Evolutionary conservation across 2,888 invertebrate genomes (phyloP), one percentile per base, ranked within the genome.

Genomic region (Nomada fabriciana): DNA sequence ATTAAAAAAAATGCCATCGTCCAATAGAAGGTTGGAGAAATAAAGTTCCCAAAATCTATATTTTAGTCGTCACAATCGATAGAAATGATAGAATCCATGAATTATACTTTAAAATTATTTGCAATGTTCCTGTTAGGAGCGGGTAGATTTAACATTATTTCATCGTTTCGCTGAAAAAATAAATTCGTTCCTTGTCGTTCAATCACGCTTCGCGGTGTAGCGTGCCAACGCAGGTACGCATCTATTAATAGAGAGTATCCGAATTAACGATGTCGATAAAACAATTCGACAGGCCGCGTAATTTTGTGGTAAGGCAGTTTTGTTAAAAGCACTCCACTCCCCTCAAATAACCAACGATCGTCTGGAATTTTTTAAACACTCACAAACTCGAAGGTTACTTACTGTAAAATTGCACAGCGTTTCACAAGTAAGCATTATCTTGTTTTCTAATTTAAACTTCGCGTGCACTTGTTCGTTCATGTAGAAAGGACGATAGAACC

Each of bases 221-320:
- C 52, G 20, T 60, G 42, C 42, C 47, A n/a, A 65, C 52, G 63
- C 75, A 73, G 63, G 65, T 79, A 64, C 69, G 71, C 59, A 59
- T 50, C 86, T 89, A 86, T 88, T 88, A 86, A 86, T 88, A 87
- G 84, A 73, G 65, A 43, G 60, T 76, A 80, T 61, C 79, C 68
- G 67, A 78, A 83, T 86, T 76, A 86, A 83, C 77, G 64, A 76
- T 61, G 76, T 43, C 73, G 83, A 85, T 77, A 76, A 76, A 64
- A 57, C 71, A 53, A 76, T 79, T 85, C 74, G 68, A 79, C 57
- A 70, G 60, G 69, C 78, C 69, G 57, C 15, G 23, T 64, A 61
- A 63, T 73, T 72, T 73, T 53, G 42, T 61, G 67, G 55, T 36
- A 29, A 59, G 43, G 9, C 43, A 52, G 43, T 3, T 60, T 36